A percentile compares a stretch with the other conserved stretches of the same genome.
These are phyloP conservation scores for Aurelia sp. DNA, from an alignment of 30 jellyfish, hydroid and myxozoan genomes.

Conservation along the genomic window DNA sequence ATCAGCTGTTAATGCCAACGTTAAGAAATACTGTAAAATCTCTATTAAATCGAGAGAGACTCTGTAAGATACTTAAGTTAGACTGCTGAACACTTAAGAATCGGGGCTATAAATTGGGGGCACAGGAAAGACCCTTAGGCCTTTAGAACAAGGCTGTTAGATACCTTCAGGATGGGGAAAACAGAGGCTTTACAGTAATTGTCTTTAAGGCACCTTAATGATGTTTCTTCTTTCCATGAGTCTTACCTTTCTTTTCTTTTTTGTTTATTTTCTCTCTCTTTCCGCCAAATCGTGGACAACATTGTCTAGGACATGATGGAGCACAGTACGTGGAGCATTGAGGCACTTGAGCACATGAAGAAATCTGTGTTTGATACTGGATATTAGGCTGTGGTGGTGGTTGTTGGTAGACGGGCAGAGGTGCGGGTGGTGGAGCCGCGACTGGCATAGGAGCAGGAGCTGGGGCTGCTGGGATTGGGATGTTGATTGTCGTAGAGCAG, in stretches of 20 bases:
- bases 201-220: neutral
- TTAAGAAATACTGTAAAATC: too few species aligned
- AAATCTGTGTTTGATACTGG: slow-evolving; percentile 50
- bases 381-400: slow-evolving; percentile 75
- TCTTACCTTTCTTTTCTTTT: slow-evolving; percentile 9
- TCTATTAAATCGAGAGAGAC: too few species aligned
- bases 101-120: too few species aligned
- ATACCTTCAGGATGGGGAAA: neutral
- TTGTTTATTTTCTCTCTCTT: slow-evolving; percentile 15
- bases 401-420: slow-evolving; percentile 78
- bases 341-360: slow-evolving; percentile 77
- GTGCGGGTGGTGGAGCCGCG: slow-evolving; percentile 82
- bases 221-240: slow-evolving; percentile 18
- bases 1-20: too few species aligned
- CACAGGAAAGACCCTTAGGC: too few species aligned
- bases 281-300: slow-evolving; percentile 64
- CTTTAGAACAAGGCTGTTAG: too few species aligned
- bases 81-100: too few species aligned
- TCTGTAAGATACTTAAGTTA: too few species aligned
- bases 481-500: slow-evolving; percentile 78
- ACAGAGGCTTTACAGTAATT: neutral
- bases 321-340: slow-evolving; percentile 89
- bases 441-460: slow-evolving; percentile 60
- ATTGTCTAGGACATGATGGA: slow-evolving; percentile 85
- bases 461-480: slow-evolving; percentile 85